A percentile compares a stretch with the other conserved stretches of the same genome.
phyloP scores from a whole-genome alignment of 2,797 vertebrate genomes.

The Philypnodon macrostomus region DNA sequence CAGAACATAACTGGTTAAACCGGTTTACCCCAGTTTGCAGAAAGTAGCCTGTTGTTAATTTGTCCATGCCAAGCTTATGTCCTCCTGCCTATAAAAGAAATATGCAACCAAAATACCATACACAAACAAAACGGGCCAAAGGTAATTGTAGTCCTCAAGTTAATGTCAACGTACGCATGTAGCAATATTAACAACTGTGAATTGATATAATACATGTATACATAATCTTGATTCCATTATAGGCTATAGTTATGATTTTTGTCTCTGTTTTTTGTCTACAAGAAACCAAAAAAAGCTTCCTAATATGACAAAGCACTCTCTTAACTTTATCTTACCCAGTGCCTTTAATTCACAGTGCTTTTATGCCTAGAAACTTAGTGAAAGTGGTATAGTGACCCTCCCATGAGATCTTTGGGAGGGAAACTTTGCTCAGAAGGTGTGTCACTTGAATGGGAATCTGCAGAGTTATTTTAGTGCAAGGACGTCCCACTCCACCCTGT shows the following conservation, averaged over 20 bases:
- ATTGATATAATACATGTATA: too few species aligned
- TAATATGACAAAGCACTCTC: too few species aligned
- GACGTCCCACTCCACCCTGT: constrained; percentile 33
- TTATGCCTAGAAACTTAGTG: not conserved
- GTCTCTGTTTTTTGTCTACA: too few species aligned
- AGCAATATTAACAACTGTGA: too few species aligned
- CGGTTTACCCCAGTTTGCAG: not conserved
- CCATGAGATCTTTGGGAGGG: constrained; percentile 23
- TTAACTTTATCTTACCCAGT: not conserved
- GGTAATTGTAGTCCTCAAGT: too few species aligned
- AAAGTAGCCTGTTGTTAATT: not conserved
- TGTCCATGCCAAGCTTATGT: not conserved
- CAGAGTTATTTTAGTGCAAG: constrained; percentile 47
- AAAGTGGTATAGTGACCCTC: constrained; percentile 1
- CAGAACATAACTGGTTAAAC: not conserved
- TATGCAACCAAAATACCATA: not conserved
- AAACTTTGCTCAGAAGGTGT: constrained; percentile 25
- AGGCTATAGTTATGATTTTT: too few species aligned
- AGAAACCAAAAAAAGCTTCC: too few species aligned
- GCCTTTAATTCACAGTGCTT: not conserved
- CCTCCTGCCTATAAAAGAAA: not conserved
- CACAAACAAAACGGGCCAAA: too few species aligned
- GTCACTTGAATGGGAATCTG: constrained; percentile 55
- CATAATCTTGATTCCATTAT: too few species aligned
- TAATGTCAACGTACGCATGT: too few species aligned